Evolutionary conservation across 1,140 invertebrate genomes (phyloP), one percentile per base, ranked within the genome.

Genomic region (Panagrolaimus sp.): DNA sequence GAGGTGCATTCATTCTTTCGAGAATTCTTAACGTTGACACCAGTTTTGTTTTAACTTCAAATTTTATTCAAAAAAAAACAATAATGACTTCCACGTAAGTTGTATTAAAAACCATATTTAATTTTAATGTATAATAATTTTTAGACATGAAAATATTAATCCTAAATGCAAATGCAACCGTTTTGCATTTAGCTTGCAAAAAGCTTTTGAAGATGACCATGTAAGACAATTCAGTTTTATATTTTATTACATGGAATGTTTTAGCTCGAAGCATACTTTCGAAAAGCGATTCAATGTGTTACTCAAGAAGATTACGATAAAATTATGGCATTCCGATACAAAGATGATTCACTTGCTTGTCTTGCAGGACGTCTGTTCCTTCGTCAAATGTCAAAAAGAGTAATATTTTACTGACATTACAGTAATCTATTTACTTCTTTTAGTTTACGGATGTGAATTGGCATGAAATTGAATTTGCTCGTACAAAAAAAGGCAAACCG

Each of bases 401-500:
- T 58, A 58, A 52, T 17, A 21, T 9, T 14, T 21, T 26, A 58
- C 17, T 58, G 15, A 58, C 17, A 12, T 21, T 26, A 26, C 52
- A n/a, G 12, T 58, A 58, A 21, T 28, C 10, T 58, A 12, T 58
- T 21, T 21, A 28, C 21, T 24, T 44, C 32, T 65, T 77, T 76
- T 65, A 78, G 72, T 76, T 79, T 28, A 80, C 78, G 32, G 78
- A 72, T 7, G 69, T 67, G 43, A 43, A 62, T 48, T 82, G 80
- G 80, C 44, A 68, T 38, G 70, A 76, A 21, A 75, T 82, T 48
- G 69, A 75, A 55, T 75, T 82, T 70, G 71, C 70, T 21, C 71
- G 80, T 63, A 82, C 80, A 7, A 73, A 80, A 43, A 64, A 70
- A n/a, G 80, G 80, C 52, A 82, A 82, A 67, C 80, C 80, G 17